These are phyloP conservation scores for Acridotheres tristis DNA, from an alignment of 2,797 vertebrate genomes.

Conservation along the genomic window DNA sequence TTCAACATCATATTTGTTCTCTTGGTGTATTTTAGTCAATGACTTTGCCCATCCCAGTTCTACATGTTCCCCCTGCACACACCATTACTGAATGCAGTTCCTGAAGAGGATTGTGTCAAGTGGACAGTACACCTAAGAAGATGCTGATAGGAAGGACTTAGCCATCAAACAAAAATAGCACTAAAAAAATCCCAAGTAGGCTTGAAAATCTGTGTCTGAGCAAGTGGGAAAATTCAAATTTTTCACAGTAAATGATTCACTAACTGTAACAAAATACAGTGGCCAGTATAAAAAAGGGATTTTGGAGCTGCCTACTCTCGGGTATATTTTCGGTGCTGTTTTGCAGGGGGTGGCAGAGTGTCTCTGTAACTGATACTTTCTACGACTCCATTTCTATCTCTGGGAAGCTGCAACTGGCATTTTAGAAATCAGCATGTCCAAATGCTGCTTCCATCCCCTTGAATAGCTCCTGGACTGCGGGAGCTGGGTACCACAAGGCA, in stretches of 20 bases:
- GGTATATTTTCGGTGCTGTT: slow-evolving; percentile 28
- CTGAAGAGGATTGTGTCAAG: not conserved
- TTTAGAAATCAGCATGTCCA: not conserved
- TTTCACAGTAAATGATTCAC: not conserved
- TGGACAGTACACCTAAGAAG: not conserved
- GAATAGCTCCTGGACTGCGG: not conserved
- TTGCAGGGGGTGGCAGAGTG: not conserved
- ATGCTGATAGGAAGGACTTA: not conserved
- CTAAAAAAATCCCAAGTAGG: not conserved
- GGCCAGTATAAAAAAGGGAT: not conserved
- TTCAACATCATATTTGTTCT: not conserved
- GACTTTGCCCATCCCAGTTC: not conserved
- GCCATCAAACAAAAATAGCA: not conserved
- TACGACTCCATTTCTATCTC: slow-evolving; percentile 24
- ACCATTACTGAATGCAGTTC: not conserved
- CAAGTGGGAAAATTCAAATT: not conserved
- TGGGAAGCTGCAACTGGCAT: not conserved
- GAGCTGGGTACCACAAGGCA: not conserved
- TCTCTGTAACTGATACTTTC: slow-evolving; percentile 14
- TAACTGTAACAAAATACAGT: not conserved
- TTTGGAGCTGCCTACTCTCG: not conserved
- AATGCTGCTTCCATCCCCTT: not conserved
- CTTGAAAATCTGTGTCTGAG: not conserved
- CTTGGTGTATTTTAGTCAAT: not conserved
- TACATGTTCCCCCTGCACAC: not conserved